Base-by-base conservation (phyloP, 2,888 invertebrate genomes). In the Leptinotarsa peninsularis region DNA sequence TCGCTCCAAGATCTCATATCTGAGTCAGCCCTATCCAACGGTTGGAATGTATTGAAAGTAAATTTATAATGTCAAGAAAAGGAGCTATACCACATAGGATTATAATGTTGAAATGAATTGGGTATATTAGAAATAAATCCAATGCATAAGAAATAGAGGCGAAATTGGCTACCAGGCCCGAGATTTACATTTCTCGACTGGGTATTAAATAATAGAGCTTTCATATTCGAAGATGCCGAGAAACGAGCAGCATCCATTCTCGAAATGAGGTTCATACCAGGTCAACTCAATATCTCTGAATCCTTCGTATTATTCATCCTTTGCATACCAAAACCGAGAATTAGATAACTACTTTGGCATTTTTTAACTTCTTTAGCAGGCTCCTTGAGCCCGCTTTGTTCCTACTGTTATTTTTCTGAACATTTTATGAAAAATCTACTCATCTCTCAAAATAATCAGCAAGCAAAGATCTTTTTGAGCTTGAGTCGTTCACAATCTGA, bases 121-220 rank as follows among this genome's bases (percentile, higher is more conserved):
- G 27, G 17, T 67, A 50, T 50, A 66, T 49, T 21, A 58, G 54
- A 23, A 73, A 73, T 73, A 60, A 58, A 67, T 74, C 67, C 71
- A 74, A 74, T 74, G 74, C 74, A 74, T 74, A 74, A 70, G 67
- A 70, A 70, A 74, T 71, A 33, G 54, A 74, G 50, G 54, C 71
- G 50, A 67, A 71, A 71, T 70, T 71, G 74, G 54, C 63, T 33
- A n/a, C 23, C 60, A 49, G 4, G 27, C 54, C 68, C 49, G 43
- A 56, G 70, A 71, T 74, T 70, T 66, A 49, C 70, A 71, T 71
- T 66, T 52, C 74, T 67, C 49, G 70, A 66, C 71, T 71, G 50
- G 66, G 67, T 74, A 74, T 71, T 74, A 71, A 74, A 74, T 74
- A 66, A 74, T 74, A 71, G 54, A 67, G 23, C 52, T n/a, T 52